Evolutionary conservation across 2,797 vertebrate species (phyloP).

Genomic region (Triplophysa bombifrons): DNA sequence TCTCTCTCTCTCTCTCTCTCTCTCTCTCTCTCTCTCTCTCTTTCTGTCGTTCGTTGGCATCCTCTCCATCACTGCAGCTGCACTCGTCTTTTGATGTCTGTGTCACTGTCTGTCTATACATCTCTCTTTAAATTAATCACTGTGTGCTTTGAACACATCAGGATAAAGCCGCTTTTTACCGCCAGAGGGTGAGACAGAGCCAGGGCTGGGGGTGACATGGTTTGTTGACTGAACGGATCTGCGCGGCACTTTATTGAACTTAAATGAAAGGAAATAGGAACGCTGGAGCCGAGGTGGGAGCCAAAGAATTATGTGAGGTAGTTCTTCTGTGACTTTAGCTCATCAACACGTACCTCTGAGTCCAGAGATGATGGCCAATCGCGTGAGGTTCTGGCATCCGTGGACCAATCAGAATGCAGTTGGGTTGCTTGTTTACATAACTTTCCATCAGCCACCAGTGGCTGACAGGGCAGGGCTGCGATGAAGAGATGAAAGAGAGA

Average conservation of each 20-base stretch:
- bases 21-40: conserved; percentile 15
- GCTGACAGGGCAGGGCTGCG: conserved; percentile 20
- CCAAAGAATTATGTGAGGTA: not conserved
- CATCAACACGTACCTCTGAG: conserved; percentile 11
- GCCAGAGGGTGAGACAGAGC: conserved; percentile 21
- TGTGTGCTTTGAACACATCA: conserved; percentile 72
- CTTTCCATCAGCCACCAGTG: conserved; percentile 23
- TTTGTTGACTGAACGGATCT: conserved; percentile 45
- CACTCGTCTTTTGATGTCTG: conserved; percentile 72
- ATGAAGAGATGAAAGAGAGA: conserved; percentile 47
- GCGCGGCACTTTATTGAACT: conserved; percentile 24
- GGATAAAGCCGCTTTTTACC: conserved; percentile 54
- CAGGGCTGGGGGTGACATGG: conserved; percentile 19
- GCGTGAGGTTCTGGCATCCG: not conserved
- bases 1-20: conserved; percentile 24
- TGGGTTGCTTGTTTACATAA: conserved; percentile 36
- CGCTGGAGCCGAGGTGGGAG: conserved; percentile 61
- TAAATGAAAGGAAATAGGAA: conserved; percentile 29
- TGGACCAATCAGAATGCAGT: not conserved
- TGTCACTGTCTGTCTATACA: conserved; percentile 71
- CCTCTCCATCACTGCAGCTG: conserved; percentile 67
- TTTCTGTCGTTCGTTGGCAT: conserved; percentile 58
- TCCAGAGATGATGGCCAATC: conserved; percentile 19
- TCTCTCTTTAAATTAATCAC: conserved; percentile 78
- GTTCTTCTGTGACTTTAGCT: conserved; percentile 26